Percentiles rank a stretch among this genome's conserved stretches.
These are phyloP conservation scores for Scaptomyza polygonia DNA, from an alignment of 2,888 invertebrate species.

Conservation along the genomic window DNA sequence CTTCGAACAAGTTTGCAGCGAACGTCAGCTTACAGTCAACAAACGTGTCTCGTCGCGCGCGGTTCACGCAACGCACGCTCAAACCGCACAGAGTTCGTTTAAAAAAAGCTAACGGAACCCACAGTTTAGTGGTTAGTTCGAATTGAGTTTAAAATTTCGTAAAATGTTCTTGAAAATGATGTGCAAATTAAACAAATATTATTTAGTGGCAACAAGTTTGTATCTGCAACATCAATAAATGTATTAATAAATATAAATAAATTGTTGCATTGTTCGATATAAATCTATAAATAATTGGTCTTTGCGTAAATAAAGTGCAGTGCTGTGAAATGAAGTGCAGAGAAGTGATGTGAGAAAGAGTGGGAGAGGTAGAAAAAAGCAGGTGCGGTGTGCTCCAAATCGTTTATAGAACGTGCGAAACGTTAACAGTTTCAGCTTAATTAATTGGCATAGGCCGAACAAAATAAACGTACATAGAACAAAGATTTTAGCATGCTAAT, in stretches of 20 bases:
- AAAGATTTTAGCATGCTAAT: slow-evolving; percentile 55
- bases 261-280: slow-evolving; percentile 2
- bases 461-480: slow-evolving; percentile 13
- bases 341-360: slow-evolving; percentile 14
- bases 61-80: slow-evolving; percentile 47
- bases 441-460: slow-evolving; percentile 34
- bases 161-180: slow-evolving; percentile 34
- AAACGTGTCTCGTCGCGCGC: slow-evolving; percentile 67
- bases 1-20: slow-evolving; percentile 45
- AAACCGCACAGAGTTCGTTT: slow-evolving; percentile 14
- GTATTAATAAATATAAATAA: slow-evolving; percentile 7
- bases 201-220: not conserved
- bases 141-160: slow-evolving; percentile 14
- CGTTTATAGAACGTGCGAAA: slow-evolving; percentile 64
- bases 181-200: slow-evolving; percentile 5
- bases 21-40: slow-evolving; percentile 54
- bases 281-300: slow-evolving; percentile 10
- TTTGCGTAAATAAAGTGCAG: slow-evolving; percentile 23
- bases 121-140: slow-evolving; percentile 17
- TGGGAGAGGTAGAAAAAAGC: slow-evolving; percentile 1
- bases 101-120: slow-evolving; percentile 8
- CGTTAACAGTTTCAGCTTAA: slow-evolving; percentile 42
- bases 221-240: not conserved
- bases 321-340: slow-evolving; percentile 20
- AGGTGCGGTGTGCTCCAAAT: slow-evolving; percentile 48